Evolutionary conservation across 2,888 invertebrate species (phyloP), one percentile per base, ranked within the genome.

Genomic region (Ornithoptera alexandrae): DNA sequence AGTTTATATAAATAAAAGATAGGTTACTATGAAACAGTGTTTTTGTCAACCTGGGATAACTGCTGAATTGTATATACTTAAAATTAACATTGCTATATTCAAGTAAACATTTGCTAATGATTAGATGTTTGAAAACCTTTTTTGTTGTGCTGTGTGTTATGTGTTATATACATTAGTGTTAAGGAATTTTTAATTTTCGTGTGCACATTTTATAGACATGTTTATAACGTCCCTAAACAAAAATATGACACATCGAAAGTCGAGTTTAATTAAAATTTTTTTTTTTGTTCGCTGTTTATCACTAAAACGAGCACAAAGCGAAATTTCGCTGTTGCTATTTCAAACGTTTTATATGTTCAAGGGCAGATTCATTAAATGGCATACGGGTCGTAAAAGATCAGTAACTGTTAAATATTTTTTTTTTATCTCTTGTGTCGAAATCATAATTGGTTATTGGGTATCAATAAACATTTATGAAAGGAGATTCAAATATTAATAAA

Each of bases 311-410:
- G 62, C 57, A 62, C 69, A 69, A 69, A 69, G 66, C 58, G 46
- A 50, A 69, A 69, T 66, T 69, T 69, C 39, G 50, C 62, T 66
- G 22, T 58, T 56, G 57, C 65, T 62, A 68, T 64, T 65, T 57
- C 56, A 69, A 69, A 65, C 65, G 61, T 69, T 69, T 69, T 61
- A 57, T 62, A 65, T 69, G 69, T 65, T 69, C 65, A 68, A 64
- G 68, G 68, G 46, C 69, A 65, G 61, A 61, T 69, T 69, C 61
- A 69, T 69, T 65, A 65, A 69, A 65, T 39, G 58, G 68, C 58
- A 50, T 60, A 68, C 59, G 58, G 36, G 59, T 42, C 58, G 65
- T 30, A 58, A 62, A 22, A 63, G 46, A 24, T 36, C 39, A 17
- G 39, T 57, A 57, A 22, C 22, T 8, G 36, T 42, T 62, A 39